A percentile compares a stretch with the other conserved stretches of the same genome.
These are phyloP conservation scores for Dinothrombium tinctorium DNA, from an alignment of 1,140 invertebrate genomes.

Conservation along the genomic window DNA sequence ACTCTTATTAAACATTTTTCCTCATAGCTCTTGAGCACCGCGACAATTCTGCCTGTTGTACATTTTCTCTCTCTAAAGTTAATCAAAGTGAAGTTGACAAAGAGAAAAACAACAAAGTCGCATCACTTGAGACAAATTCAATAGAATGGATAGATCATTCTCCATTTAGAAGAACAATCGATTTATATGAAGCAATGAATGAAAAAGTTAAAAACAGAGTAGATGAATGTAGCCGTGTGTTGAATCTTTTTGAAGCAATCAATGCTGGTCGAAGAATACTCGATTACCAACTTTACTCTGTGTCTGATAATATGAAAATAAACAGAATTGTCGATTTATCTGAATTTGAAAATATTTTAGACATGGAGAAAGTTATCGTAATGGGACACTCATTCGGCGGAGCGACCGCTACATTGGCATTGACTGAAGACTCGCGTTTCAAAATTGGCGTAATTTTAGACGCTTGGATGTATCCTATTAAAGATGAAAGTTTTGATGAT, in stretches of 20 bases:
- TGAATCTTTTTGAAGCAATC: slow-evolving; percentile 29
- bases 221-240: slow-evolving; percentile 27
- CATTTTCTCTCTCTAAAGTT: too few species aligned
- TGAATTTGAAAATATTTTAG: slow-evolving; percentile 25
- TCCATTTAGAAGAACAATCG: too few species aligned
- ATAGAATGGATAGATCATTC: slow-evolving; percentile 14
- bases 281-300: slow-evolving; percentile 28
- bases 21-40: slow-evolving; percentile 19
- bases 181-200: too few species aligned
- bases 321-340: slow-evolving; percentile 15
- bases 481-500: slow-evolving; percentile 25
- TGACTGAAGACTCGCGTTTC: slow-evolving; percentile 28
- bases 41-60: slow-evolving; percentile 30
- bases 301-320: too few species aligned
- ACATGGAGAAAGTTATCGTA: slow-evolving; percentile 27
- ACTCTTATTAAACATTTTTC: too few species aligned
- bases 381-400: slow-evolving; percentile 44
- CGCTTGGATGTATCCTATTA: slow-evolving; percentile 42
- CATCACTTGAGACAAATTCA: too few species aligned
- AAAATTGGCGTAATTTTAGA: slow-evolving; percentile 26
- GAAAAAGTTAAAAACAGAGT: slow-evolving; percentile 16
- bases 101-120: too few species aligned
- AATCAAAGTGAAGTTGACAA: too few species aligned
- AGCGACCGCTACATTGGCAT: slow-evolving; percentile 30
- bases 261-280: slow-evolving; percentile 30